Percentiles rank a stretch among this genome's conserved stretches.
Evolutionary conservation across 1,140 invertebrate genomes (phyloP).

Genomic region (Brachystomella parvula): DNA sequence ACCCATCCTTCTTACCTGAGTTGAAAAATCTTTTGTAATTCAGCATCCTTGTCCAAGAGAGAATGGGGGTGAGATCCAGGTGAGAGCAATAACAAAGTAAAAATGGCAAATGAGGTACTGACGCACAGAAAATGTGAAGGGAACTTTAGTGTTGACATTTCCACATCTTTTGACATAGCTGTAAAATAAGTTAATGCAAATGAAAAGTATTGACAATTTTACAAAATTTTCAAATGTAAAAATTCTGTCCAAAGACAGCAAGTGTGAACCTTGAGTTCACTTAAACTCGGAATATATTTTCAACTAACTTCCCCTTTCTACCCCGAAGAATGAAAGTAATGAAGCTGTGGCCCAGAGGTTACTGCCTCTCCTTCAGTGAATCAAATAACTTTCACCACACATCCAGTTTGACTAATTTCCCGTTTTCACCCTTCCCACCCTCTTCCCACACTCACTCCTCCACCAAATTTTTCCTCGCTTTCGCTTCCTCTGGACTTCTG

Average conservation of each 20-base stretch:
- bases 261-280: too few species aligned
- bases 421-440: too few species aligned
- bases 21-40: slow-evolving; percentile 34
- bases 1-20: slow-evolving; percentile 33
- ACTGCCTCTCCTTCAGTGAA: neutral
- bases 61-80: neutral
- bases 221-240: neutral
- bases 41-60: slow-evolving; percentile 25
- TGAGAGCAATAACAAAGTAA: neutral
- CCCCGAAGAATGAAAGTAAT: neutral
- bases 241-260: too few species aligned
- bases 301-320: neutral
- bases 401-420: too few species aligned
- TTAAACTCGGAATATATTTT: neutral
- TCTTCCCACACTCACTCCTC: too few species aligned
- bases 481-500: neutral
- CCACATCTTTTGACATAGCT: slow-evolving; percentile 7
- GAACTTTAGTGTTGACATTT: neutral
- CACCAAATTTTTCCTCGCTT: neutral
- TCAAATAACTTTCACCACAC: too few species aligned
- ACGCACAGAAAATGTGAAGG: neutral
- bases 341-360: neutral
- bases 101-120: neutral
- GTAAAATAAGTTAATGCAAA: neutral
- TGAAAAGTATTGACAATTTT: neutral